Conservation (phyloP, 2,888 invertebrate species). For the Trachelus troglodyta region DNA sequence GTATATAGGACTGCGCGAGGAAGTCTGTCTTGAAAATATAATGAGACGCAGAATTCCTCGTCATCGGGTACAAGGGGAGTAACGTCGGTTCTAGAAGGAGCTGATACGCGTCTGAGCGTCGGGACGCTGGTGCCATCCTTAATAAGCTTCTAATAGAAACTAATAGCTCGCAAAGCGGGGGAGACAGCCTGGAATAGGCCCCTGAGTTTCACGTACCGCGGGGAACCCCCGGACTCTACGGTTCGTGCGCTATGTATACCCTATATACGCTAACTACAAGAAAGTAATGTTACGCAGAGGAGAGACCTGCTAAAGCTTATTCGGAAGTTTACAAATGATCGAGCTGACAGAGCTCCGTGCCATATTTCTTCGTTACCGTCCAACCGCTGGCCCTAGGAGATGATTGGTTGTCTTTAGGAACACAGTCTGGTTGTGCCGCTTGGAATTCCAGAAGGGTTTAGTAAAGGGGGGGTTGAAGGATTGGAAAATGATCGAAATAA, state of each 20-base stretch:
- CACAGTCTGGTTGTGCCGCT: neutral
- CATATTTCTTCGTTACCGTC: conserved; percentile 20
- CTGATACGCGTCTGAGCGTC: neutral
- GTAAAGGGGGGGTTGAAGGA: neutral
- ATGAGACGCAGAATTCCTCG: neutral
- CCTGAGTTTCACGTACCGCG: neutral
- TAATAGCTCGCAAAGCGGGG: conserved; percentile 14
- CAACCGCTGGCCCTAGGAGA: neutral
- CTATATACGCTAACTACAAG: neutral
- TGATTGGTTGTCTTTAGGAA: neutral
- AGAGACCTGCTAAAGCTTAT: neutral
- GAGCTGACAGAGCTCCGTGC: conserved; percentile 7
- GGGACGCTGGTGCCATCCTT: neutral
- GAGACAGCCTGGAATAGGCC: neutral
- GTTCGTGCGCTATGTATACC: neutral
- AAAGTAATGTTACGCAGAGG: neutral
- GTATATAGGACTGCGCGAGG: neutral
- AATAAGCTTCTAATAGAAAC: conserved; percentile 18
- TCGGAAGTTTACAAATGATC: conserved; percentile 8
- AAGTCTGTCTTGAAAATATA: conserved; percentile 3
- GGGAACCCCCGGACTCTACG: neutral
- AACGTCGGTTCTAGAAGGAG: neutral
- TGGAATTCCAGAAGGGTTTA: neutral
- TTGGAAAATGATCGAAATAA: too few species aligned
- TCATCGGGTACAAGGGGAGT: neutral